phyloP scores from a whole-genome alignment of 2,113 vertebrate genomes.

The Cranoglanis bouderius region DNA sequence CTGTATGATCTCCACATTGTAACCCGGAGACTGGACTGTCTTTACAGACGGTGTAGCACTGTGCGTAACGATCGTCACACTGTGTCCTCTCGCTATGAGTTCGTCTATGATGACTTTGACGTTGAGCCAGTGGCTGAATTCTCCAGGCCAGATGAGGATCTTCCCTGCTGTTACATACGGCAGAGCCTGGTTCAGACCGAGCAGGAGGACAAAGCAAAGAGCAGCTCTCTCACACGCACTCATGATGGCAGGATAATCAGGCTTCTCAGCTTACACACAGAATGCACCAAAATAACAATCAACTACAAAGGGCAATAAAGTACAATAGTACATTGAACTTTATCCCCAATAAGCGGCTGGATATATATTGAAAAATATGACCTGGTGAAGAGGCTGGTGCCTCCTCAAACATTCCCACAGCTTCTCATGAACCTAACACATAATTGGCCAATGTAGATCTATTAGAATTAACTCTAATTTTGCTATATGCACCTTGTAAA shows the following conservation, averaged over 20 bases:
- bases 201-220: conserved; percentile 30
- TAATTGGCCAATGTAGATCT: too few relatives aligned
- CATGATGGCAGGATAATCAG: conserved; percentile 1
- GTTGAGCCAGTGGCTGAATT: conserved; percentile 72
- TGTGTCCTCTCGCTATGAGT: conserved; percentile 57
- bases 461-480: too few relatives aligned
- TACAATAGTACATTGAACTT: not conserved
- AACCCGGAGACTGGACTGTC: not conserved
- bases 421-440: too few relatives aligned
- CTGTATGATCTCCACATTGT: conserved; percentile 37
- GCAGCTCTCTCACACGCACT: not conserved
- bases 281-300: not conserved
- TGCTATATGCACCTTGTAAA: too few relatives aligned
- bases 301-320: not conserved
- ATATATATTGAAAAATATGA: too few relatives aligned
- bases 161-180: conserved; percentile 53
- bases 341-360: not conserved
- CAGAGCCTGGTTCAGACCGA: conserved; percentile 3
- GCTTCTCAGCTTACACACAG: not conserved
- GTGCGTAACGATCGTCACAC: conserved; percentile 59
- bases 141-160: conserved; percentile 66
- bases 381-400: too few relatives aligned
- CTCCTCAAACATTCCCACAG: too few relatives aligned
- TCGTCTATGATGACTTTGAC: conserved; percentile 59
- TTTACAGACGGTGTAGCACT: conserved; percentile 26